phyloP scores from a whole-genome alignment of 2,113 vertebrate genomes.

The Pituophis catenifer region DNA sequence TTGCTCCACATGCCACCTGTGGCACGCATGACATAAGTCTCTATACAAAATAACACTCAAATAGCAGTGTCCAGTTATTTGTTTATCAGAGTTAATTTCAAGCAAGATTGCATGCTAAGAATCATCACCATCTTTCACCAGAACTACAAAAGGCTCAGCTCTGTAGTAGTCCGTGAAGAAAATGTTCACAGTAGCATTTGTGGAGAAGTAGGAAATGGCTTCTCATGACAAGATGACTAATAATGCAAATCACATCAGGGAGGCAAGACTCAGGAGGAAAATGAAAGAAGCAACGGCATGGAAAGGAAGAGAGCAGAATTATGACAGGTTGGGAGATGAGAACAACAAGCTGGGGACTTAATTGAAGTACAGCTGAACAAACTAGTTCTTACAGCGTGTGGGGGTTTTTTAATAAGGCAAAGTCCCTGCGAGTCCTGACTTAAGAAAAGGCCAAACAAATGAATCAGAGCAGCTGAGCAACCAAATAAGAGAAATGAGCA shows the following conservation, averaged over 20 bases:
- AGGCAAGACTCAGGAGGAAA: background rate
- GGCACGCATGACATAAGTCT: too few relatives aligned
- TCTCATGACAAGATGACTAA: background rate
- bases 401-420: constrained; percentile 4
- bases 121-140: background rate
- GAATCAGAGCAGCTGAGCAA: constrained; percentile 14
- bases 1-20: too few relatives aligned
- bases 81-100: background rate
- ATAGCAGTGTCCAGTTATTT: background rate
- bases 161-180: background rate
- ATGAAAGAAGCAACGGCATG: background rate
- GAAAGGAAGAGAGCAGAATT: background rate
- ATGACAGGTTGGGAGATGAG: background rate
- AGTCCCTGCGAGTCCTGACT: background rate
- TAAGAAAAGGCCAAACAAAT: background rate
- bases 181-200: background rate
- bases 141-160: background rate
- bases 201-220: background rate
- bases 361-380: constrained; percentile 26
- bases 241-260: background rate
- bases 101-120: background rate
- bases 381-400: background rate
- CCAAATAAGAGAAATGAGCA: constrained; percentile 13
- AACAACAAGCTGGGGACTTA: background rate
- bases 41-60: background rate